Base-by-base conservation (phyloP, 2,888 invertebrate genomes). In the Lissocephala sabroskyi region DNA sequence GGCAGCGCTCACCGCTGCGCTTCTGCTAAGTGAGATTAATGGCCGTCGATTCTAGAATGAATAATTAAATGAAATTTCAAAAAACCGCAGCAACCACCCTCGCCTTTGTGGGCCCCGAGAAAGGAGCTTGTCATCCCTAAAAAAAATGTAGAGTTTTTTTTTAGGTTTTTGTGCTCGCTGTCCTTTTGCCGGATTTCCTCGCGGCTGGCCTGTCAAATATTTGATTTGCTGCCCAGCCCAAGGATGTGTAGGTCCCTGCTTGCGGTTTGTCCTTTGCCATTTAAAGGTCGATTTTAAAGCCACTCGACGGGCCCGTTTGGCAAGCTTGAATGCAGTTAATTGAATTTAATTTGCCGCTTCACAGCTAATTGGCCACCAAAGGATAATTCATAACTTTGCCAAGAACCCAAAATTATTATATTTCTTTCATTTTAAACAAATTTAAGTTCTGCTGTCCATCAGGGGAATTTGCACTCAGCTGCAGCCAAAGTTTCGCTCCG, bases 211-310 rank as follows among this genome's bases (percentile, higher is more conserved):
- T 51, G 47, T 51, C 56, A 51, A 51, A 45, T 52, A 48, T 56
- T 52, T 56, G 56, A 56, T 51, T 46, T 56, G 41, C 9, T 37
- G 37, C 37, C 10, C 19, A 37, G 37, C 57, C 42, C 43, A 37
- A 35, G 37, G 43, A n/a, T n/a, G n/a, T n/a, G 30, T 35, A 40
- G 5, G 16, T 14, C 13, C 33, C 19, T 37, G 11, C 7, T 13
- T 35, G 7, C 3, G 7, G 3, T 2, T 35, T 9, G n/a, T 32
- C 44, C 36, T n/a, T 49, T 41, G 43, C 42, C 46, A 45, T 28
- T 45, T 37, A 39, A 45, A 29, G 29, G 14, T 17, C 26, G 37
- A 28, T 44, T 44, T 44, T 26, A 10, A 49, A 18, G 36, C 29
- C 33, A n/a, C n/a, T 35, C 29, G 33, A 18, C 41, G 29, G 14